phyloP scores from a whole-genome alignment of 2,888 invertebrate species.

The Caenorhabditis plicata region DNA sequence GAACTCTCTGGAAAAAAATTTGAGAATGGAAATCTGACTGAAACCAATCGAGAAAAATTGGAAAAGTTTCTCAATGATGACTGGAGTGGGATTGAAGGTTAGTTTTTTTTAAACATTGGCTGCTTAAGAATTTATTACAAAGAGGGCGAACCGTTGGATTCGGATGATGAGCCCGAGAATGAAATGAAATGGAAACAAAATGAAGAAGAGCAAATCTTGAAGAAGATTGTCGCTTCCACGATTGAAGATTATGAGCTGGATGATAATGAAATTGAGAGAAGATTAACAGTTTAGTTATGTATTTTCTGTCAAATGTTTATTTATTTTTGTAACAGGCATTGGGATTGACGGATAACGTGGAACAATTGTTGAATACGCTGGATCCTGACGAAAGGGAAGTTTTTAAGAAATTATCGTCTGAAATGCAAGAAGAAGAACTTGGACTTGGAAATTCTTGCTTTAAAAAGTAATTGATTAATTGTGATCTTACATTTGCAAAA shows the following conservation, averaged over 20 bases:
- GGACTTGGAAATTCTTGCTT: slow-evolving; percentile 19
- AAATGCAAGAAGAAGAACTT: slow-evolving; percentile 30
- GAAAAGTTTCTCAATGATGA: slow-evolving; percentile 41
- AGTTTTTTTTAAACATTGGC: slow-evolving; percentile 9
- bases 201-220: slow-evolving; percentile 31
- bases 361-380: slow-evolving; percentile 37
- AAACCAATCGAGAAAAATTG: slow-evolving; percentile 55
- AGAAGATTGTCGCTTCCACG: slow-evolving; percentile 34
- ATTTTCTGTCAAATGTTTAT: slow-evolving; percentile 1
- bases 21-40: slow-evolving; percentile 14
- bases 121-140: slow-evolving; percentile 18
- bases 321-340: slow-evolving; percentile 25
- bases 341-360: slow-evolving; percentile 42
- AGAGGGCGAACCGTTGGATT: slow-evolving; percentile 51
- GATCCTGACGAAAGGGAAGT: slow-evolving; percentile 39
- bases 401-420: slow-evolving; percentile 41
- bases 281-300: slow-evolving; percentile 4
- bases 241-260: slow-evolving; percentile 44
- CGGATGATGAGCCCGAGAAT: slow-evolving; percentile 51
- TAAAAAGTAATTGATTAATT: neutral
- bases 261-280: slow-evolving; percentile 36
- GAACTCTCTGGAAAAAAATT: slow-evolving; percentile 19
- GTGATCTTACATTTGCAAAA: neutral
- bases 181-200: slow-evolving; percentile 10
- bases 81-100: slow-evolving; percentile 27